These are phyloP conservation scores for Drosophila niveifrons DNA, from an alignment of 2,888 invertebrate species.

Conservation along the genomic window DNA sequence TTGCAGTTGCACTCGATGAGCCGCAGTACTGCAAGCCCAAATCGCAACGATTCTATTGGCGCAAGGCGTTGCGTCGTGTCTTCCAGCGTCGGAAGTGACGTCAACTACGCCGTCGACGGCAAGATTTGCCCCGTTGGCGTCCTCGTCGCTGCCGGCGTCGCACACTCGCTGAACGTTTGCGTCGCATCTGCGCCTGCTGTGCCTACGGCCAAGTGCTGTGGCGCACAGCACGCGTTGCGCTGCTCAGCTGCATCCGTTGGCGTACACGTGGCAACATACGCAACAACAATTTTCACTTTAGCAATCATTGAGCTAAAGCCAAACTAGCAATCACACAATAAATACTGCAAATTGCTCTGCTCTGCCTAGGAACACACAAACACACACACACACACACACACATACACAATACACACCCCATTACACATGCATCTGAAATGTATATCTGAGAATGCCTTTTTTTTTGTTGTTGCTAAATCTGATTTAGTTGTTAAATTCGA, in stretches of 20 bases:
- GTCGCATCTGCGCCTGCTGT: constrained; percentile 72
- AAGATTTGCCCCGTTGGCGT: constrained; percentile 72
- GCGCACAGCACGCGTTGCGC: constrained; percentile 67
- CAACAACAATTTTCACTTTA: constrained; percentile 73
- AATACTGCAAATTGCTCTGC: constrained; percentile 49
- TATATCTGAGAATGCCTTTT: constrained; percentile 53
- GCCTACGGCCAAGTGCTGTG: constrained; percentile 70
- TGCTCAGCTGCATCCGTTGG: constrained; percentile 77
- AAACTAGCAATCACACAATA: background rate
- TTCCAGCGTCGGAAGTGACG: constrained; percentile 80
- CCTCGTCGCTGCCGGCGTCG: constrained; percentile 68
- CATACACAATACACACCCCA: constrained; percentile 5
- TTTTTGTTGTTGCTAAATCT: constrained; percentile 49
- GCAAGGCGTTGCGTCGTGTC: constrained; percentile 82
- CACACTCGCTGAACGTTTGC: constrained; percentile 65
- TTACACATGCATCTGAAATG: constrained; percentile 13
- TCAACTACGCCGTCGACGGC: constrained; percentile 69
- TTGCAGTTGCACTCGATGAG: constrained; percentile 47
- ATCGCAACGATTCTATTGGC: constrained; percentile 81
- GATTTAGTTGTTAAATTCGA: constrained; percentile 65
- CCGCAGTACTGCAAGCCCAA: constrained; percentile 52
- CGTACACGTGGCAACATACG: constrained; percentile 77
- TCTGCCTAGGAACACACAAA: constrained; percentile 27
- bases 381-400: constrained; percentile 14
- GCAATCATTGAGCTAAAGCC: constrained; percentile 61